Percentiles rank a stretch among this genome's conserved stretches.
These are phyloP conservation scores for Agrilus biguttatus DNA, from an alignment of 2,888 invertebrate species.

Conservation along the genomic window DNA sequence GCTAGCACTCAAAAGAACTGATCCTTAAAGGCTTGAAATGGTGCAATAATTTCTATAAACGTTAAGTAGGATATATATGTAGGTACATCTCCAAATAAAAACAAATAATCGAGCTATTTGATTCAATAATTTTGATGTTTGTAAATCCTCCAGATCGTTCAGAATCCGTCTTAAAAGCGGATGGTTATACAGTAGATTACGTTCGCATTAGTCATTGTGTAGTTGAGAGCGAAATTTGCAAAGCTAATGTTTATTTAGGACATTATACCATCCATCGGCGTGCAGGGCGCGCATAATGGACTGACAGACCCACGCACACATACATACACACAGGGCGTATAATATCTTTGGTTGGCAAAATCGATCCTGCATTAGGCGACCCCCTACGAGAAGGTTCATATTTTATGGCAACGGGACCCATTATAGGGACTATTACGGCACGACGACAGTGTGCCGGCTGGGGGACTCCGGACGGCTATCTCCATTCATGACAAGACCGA, in stretches of 20 bases:
- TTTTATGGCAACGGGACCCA: slow-evolving; percentile 29
- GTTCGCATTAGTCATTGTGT: too few relatives aligned
- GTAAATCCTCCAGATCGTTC: too few relatives aligned
- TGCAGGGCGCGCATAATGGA: slow-evolving; percentile 6
- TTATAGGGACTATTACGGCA: slow-evolving; percentile 24
- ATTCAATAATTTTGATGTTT: neutral
- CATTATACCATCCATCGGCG: slow-evolving; percentile 6
- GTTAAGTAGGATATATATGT: too few relatives aligned
- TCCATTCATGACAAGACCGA: slow-evolving; percentile 21
- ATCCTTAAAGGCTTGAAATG: too few relatives aligned
- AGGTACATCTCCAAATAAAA: too few relatives aligned
- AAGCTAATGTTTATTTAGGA: slow-evolving; percentile 9
- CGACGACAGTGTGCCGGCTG: slow-evolving; percentile 10
- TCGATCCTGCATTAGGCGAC: slow-evolving; percentile 14
- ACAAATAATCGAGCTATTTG: too few relatives aligned
- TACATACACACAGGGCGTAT: too few relatives aligned
- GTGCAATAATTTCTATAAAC: too few relatives aligned
- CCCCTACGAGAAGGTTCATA: slow-evolving; percentile 25
- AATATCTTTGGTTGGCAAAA: slow-evolving; percentile 12
- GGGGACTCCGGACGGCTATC: slow-evolving; percentile 17
- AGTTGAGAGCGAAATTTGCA: slow-evolving; percentile 3
- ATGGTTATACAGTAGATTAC: too few relatives aligned
- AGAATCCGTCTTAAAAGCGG: too few relatives aligned
- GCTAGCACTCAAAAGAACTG: too few relatives aligned
- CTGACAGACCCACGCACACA: slow-evolving; percentile 7